Conservation (phyloP, 64 coral and sea anemone genomes). For the Montipora capricornis region DNA sequence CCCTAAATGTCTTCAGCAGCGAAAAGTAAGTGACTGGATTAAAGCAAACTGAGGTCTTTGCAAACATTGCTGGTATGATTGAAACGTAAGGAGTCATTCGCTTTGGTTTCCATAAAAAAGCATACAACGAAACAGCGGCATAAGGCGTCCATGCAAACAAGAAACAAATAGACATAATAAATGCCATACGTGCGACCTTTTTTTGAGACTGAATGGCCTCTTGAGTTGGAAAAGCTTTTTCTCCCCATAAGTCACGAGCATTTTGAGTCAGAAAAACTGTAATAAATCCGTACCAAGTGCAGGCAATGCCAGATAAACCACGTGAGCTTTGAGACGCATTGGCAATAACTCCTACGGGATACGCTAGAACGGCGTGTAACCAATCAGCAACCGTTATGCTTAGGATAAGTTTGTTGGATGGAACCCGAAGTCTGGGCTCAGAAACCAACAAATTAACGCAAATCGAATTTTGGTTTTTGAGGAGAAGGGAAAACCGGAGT, state of each 20-base stretch:
- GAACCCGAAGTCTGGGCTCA: not conserved
- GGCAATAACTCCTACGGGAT: slow-evolving; percentile 3
- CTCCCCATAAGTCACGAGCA: slow-evolving; percentile 35
- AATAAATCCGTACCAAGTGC: slow-evolving; percentile 27
- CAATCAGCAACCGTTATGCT: slow-evolving; percentile 40
- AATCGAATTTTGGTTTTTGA: not conserved
- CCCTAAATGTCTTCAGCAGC: slow-evolving; percentile 1
- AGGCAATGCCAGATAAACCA: not conserved
- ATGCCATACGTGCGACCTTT: slow-evolving; percentile 14
- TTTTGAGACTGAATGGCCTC: not conserved
- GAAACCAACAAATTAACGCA: too few relatives aligned
- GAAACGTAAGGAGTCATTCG: not conserved
- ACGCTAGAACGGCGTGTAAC: slow-evolving; percentile 12
- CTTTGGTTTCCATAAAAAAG: not conserved
- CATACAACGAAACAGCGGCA: not conserved
- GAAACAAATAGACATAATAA: slow-evolving; percentile 17
- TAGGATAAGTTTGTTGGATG: slow-evolving; percentile 7
- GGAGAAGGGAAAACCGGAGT: not conserved
- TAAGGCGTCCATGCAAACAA: slow-evolving; percentile 40
- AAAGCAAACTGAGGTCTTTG: slow-evolving; percentile 9
- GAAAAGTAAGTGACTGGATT: slow-evolving; percentile 40
- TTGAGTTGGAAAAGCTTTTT: not conserved
- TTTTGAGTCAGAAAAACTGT: slow-evolving; percentile 26
- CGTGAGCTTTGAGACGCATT: not conserved
- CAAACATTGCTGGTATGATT: slow-evolving; percentile 7